Base-by-base conservation (phyloP, 2,888 invertebrate genomes). In the Timema cristinae region DNA sequence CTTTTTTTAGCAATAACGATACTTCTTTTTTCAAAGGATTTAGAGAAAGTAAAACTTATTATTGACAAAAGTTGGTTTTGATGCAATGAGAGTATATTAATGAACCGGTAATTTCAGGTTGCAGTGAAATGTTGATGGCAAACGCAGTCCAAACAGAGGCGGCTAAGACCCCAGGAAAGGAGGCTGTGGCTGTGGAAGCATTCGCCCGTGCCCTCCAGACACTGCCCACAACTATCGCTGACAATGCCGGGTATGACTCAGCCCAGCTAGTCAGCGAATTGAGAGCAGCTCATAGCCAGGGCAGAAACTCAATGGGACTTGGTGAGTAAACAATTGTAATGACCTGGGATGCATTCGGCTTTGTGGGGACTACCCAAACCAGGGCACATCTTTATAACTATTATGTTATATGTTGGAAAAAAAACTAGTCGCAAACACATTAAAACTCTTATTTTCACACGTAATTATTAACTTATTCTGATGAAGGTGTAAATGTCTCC, bases 221-320 rank as follows among this genome's bases (percentile, higher is more conserved):
- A 78, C 85, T 99, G 77, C 99, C 99, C 0, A 94, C 94, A 47
- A 94, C 94, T 71, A 98, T 99, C 76, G 97, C 98, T 54, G 99
- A 99, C 83, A 99, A 99, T 84, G 99, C 95, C 73, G 99, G 99
- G 73, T 97, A 94, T 81, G 99, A 99, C 85, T 97, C 97, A 66
- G 95, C 98, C 0, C 95, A 98, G 79, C 86, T 98, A 75, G 86
- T 99, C 71, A 91, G 96, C n/a, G 90, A 95, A 78, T 86, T 99
- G 74, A 86, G 97, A 76, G 98, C 99, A 9, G 88, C 90, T 9
- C 98, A 99, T 82, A 91, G 93, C 56, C 89, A 91, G 78, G 94
- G 94, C 69, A 88, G 92, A 74, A 82, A 81, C 76, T 90, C 91
- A 2, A 87, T 87, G 83, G 97, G 97, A 68, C 86, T 97, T 13